Percentiles rank a stretch among this genome's conserved stretches.
These are phyloP conservation scores for Rhinoderma darwinii DNA, from an alignment of 2,113 vertebrate species.

Conservation along the genomic window DNA sequence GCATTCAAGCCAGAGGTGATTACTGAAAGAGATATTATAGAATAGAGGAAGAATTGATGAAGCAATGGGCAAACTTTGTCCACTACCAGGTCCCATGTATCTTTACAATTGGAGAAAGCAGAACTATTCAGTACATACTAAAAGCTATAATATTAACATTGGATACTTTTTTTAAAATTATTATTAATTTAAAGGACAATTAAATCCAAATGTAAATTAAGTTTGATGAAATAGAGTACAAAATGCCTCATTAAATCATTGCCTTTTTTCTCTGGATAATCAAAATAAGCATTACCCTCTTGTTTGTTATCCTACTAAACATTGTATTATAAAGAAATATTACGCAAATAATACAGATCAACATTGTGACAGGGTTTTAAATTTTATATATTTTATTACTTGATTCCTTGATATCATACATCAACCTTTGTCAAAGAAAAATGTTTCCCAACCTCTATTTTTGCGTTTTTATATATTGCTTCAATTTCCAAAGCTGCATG, in stretches of 20 bases:
- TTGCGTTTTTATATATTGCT: conserved; percentile 13
- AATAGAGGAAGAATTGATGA: too few relatives aligned
- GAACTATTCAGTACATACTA: not conserved
- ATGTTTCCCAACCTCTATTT: conserved; percentile 1
- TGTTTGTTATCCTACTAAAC: not conserved
- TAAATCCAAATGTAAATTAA: not conserved
- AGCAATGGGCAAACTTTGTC: too few relatives aligned
- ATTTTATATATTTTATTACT: not conserved
- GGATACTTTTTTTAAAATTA: not conserved
- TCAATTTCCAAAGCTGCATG: not conserved
- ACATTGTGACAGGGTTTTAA: not conserved
- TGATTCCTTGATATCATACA: not conserved
- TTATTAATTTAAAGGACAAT: not conserved
- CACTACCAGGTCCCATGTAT: not conserved
- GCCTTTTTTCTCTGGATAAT: not conserved
- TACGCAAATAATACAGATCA: not conserved
- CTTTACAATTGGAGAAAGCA: not conserved
- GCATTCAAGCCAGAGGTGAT: not conserved
- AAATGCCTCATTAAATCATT: not conserved
- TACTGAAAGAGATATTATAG: not conserved
- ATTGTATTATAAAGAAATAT: not conserved
- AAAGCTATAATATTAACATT: not conserved
- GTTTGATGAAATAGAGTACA: not conserved
- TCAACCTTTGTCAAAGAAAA: conserved; percentile 14
- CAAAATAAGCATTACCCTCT: not conserved